Conservation (phyloP, 2,797 vertebrate genomes). For the Sebastes cheni region DNA sequence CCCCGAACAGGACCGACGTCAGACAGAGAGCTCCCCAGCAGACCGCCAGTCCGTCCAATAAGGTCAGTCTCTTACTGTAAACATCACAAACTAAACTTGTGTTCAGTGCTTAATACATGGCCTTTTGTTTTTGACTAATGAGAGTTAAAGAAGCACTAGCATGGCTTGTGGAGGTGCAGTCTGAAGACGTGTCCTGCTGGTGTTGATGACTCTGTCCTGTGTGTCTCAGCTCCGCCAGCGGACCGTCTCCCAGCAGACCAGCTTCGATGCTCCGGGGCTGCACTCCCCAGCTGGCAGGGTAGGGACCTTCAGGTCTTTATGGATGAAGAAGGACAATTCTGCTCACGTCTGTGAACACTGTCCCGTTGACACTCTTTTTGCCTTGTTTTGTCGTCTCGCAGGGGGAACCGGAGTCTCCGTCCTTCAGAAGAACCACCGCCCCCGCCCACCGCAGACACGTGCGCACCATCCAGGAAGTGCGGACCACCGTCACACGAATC, state of each 20-base stretch:
- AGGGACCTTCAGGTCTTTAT: neutral
- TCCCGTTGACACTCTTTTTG: neutral
- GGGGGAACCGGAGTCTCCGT: slow-evolving; percentile 75
- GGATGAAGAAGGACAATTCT: neutral
- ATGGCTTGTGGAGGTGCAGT: neutral
- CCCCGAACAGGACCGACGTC: slow-evolving; percentile 62
- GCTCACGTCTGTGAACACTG: rapidly evolving
- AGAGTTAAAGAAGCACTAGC: neutral
- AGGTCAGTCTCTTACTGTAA: slow-evolving; percentile 53
- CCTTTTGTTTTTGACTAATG: neutral
- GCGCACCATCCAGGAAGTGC: slow-evolving; percentile 93
- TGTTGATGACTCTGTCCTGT: slow-evolving; percentile 18
- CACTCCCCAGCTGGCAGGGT: slow-evolving; percentile 73
- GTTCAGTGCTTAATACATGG: neutral
- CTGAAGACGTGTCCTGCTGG: neutral
- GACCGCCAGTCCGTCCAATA: slow-evolving; percentile 63
- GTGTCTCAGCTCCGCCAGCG: slow-evolving; percentile 63
- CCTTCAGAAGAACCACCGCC: slow-evolving; percentile 56
- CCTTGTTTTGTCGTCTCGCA: slow-evolving; percentile 14
- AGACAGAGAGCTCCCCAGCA: slow-evolving; percentile 67
- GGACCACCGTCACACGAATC: slow-evolving; percentile 91
- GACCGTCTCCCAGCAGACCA: slow-evolving; percentile 78
- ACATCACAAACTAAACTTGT: neutral
- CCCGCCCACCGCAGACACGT: slow-evolving; percentile 85
- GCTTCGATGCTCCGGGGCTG: slow-evolving; percentile 69